Conservation (phyloP, 2,797 vertebrate species). For the Chiloscyllium punctatum region DNA sequence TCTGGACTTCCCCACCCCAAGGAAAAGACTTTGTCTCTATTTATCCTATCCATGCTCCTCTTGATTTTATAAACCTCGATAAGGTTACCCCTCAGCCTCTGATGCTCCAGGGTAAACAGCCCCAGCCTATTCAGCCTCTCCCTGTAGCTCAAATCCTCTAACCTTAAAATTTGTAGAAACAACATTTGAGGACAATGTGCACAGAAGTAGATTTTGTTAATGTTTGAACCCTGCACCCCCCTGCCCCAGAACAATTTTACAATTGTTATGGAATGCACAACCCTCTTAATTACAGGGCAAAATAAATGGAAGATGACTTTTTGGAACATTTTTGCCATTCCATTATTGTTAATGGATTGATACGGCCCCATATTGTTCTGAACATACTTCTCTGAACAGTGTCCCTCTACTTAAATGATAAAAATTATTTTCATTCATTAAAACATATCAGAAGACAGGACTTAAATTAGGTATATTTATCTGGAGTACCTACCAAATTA, state of each 20-base stretch:
- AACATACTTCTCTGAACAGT: background rate
- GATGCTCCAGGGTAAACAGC: no score
- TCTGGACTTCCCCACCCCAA: no score
- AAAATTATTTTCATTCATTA: background rate
- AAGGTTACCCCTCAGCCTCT: no score
- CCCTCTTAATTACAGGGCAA: background rate
- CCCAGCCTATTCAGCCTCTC: no score
- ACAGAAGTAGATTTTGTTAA: background rate
- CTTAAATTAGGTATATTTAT: background rate
- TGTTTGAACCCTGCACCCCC: background rate
- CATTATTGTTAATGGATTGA: background rate
- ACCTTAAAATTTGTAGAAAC: background rate
- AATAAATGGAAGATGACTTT: background rate
- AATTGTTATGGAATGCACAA: background rate
- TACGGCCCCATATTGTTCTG: background rate
- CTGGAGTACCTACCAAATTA: background rate
- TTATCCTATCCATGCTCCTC: no score
- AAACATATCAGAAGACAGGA: background rate
- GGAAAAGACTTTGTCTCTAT: no score
- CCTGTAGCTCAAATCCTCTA: no score
- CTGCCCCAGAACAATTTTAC: background rate
- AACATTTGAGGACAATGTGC: background rate
- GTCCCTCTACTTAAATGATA: background rate
- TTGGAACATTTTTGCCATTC: background rate
- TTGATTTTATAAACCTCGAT: background rate